These are phyloP conservation scores for Diceros bicornis DNA, from an alignment of 2,797 vertebrate genomes.

Conservation along the genomic window DNA sequence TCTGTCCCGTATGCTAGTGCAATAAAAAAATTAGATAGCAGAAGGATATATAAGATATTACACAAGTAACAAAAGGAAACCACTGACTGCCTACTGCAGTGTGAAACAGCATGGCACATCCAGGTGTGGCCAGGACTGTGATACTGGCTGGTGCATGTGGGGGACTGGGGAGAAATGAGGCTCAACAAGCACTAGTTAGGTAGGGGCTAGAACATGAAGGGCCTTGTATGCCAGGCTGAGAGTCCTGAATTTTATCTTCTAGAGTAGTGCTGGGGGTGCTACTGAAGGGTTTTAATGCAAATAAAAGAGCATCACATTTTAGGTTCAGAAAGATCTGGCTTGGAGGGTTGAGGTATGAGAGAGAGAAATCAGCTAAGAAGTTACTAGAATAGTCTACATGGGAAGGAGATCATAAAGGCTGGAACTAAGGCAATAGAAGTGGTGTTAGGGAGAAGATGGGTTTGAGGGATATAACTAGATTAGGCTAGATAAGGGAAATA, in stretches of 20 bases:
- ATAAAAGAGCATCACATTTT: constrained; percentile 9
- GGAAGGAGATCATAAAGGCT: neutral
- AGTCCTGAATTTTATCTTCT: constrained; percentile 8
- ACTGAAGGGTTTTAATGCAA: neutral
- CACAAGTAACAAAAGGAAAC: constrained; percentile 4
- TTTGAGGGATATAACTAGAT: neutral
- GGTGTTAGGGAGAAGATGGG: neutral
- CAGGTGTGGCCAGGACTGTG: neutral
- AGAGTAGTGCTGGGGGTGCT: neutral
- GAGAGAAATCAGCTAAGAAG: constrained; percentile 9
- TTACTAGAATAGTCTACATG: neutral
- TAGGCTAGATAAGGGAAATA: neutral
- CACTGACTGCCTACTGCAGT: neutral
- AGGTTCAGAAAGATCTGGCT: constrained; percentile 35
- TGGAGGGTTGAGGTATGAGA: neutral
- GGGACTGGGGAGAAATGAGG: neutral
- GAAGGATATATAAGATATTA: neutral
- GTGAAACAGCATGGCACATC: neutral
- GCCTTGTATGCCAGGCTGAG: neutral
- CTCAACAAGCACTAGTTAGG: neutral
- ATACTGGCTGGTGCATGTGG: neutral
- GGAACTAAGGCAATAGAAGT: constrained; percentile 37
- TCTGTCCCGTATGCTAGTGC: neutral
- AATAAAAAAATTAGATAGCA: neutral
- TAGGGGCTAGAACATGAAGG: neutral